These are phyloP conservation scores for Lasius platythorax DNA, from an alignment of 2,888 invertebrate genomes.

Conservation along the genomic window DNA sequence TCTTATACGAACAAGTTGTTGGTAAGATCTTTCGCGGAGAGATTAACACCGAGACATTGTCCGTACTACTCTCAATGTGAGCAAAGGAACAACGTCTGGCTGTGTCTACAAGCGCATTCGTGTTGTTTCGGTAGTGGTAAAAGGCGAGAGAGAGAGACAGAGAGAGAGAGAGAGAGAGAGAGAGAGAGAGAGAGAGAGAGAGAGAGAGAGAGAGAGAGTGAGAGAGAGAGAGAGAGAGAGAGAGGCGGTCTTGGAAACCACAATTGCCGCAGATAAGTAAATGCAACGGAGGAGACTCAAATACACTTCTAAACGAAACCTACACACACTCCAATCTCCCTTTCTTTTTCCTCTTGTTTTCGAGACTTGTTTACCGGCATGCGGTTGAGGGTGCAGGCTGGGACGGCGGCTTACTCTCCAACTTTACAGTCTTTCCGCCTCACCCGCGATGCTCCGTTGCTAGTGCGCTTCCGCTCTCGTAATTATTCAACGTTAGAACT, in stretches of 20 bases:
- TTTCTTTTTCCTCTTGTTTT: slow-evolving; percentile 26
- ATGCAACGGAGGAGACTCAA: slow-evolving; percentile 11
- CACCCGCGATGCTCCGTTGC: not conserved
- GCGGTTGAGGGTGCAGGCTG: slow-evolving; percentile 18
- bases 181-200: not conserved
- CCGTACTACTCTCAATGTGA: not conserved
- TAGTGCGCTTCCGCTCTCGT: not conserved
- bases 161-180: not conserved
- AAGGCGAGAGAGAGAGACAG: not conserved
- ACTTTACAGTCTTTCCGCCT: slow-evolving; percentile 31
- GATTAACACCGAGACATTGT: not conserved
- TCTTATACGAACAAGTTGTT: not conserved
- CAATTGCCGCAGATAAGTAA: slow-evolving; percentile 35
- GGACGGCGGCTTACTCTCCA: slow-evolving; percentile 9
- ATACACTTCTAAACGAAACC: slow-evolving; percentile 41
- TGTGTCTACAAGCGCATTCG: not conserved
- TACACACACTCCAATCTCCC: not conserved
- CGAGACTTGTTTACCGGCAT: slow-evolving; percentile 40
- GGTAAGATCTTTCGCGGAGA: not conserved
- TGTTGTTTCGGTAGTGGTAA: slow-evolving; percentile 2
- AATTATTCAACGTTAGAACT: slow-evolving; percentile 1
- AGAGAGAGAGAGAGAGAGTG: not conserved
- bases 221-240: not conserved
- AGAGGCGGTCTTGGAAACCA: slow-evolving; percentile 27
- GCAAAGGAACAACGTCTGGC: not conserved